Conservation (phyloP, 2,113 vertebrate species). For the Calcarius ornatus region DNA sequence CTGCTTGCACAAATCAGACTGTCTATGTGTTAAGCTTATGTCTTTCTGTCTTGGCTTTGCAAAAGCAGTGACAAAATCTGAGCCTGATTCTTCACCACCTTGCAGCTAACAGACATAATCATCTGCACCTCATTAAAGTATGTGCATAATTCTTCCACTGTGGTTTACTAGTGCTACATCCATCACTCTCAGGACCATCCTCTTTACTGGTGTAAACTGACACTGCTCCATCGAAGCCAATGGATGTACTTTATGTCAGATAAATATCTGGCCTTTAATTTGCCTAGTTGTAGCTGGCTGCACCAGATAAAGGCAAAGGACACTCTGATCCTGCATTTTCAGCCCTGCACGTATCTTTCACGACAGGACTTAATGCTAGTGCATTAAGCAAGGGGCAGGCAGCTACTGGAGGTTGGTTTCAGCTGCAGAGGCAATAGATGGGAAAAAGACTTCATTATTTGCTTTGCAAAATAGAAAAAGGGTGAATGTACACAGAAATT, state of each 20-base stretch:
- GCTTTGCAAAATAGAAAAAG: slow-evolving; percentile 30
- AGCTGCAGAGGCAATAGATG: slow-evolving; percentile 12
- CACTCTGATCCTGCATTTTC: not conserved
- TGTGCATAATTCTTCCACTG: not conserved
- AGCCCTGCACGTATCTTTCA: not conserved
- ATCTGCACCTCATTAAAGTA: not conserved
- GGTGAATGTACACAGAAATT: slow-evolving; percentile 26
- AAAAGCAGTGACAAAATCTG: slow-evolving; percentile 20
- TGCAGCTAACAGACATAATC: not conserved
- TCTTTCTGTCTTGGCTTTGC: slow-evolving; percentile 10
- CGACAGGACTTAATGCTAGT: not conserved
- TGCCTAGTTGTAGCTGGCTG: not conserved
- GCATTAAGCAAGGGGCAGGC: not conserved
- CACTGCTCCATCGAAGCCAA: not conserved
- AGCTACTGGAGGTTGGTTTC: not conserved
- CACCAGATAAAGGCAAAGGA: not conserved
- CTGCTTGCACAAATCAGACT: not conserved
- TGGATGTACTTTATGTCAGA: not conserved
- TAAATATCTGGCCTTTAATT: not conserved
- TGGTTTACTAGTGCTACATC: not conserved
- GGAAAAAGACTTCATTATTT: slow-evolving; percentile 9
- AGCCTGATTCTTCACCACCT: not conserved
- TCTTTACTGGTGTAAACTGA: not conserved
- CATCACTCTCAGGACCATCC: not conserved
- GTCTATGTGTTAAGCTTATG: not conserved